Percentiles rank a stretch among this genome's conserved stretches.
Conservation (phyloP, 2,113 vertebrate genomes). For the Galemys pyrenaicus region DNA sequence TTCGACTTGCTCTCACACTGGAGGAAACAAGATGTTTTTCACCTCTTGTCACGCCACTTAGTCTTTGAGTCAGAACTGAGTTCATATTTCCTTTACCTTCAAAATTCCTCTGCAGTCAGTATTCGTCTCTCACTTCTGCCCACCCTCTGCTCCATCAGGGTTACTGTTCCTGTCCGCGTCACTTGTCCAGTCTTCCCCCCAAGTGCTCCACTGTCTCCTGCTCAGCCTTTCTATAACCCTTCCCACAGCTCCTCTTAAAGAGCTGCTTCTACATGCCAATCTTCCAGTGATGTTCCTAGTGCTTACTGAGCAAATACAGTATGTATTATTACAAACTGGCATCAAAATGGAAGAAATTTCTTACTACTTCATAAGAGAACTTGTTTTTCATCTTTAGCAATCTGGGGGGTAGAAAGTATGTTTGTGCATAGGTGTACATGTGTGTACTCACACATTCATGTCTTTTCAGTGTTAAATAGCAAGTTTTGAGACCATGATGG, state of each 20-base stretch:
- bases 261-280: neutral
- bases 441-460: neutral
- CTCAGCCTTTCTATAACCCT: neutral
- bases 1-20: neutral
- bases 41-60: neutral
- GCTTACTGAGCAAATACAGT: neutral
- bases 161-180: neutral
- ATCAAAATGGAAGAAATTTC: neutral
- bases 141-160: neutral
- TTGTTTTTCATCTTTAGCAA: neutral
- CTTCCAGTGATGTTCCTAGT: neutral
- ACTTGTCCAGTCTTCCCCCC: neutral
- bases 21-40: neutral
- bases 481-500: neutral
- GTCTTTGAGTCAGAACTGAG: neutral
- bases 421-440: neutral
- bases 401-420: neutral
- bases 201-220: accelerated
- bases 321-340: neutral
- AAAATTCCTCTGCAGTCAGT: neutral
- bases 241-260: neutral
- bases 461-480: neutral
- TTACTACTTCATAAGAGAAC: no score
- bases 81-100: neutral
- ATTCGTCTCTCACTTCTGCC: neutral